Evolutionary conservation across 1,140 invertebrate genomes (phyloP), one percentile per base, ranked within the genome.

Genomic region (Drosophila grimshawi): DNA sequence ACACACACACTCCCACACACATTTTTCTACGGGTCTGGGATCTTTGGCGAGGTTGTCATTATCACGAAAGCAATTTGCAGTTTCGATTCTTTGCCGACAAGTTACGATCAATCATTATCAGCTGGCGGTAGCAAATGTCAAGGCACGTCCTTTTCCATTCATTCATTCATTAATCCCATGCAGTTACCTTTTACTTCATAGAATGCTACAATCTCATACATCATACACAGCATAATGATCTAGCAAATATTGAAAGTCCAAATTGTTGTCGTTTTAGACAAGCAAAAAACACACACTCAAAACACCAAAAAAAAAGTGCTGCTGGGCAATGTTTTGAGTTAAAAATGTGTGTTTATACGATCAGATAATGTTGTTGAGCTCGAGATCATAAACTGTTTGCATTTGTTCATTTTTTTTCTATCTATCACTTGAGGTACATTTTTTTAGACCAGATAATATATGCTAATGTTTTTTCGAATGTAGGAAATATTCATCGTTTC

Each of bases 91-190:
- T 43, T 8, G 57, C 27, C 30, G 59, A 39, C 72, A 51, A 70
- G 45, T 53, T 51, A 32, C 73, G 63, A 80, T 86, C 80, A 46
- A 88, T 86, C 83, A 89, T 80, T 80, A 77, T 74, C 72, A 88
- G 53, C 68, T 69, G 64, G 57, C 30, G 76, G 68, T 64, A 48
- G 61, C 82, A 86, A 88, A 88, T 89, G 83, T 89, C 83, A 88
- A 89, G 83, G 83, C 73, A 56, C 62, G 83, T 89, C 80, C 83
- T 88, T 88, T n/a, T n/a, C 6, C 39, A 33, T 5, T 33, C 39
- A 19, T 19, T 19, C 39, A 43, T 43, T 43, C 39, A 43, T 43
- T 43, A 19, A 19, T 19, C 19, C 78, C 80, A 33, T 46, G 48
- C 69, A 74, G 30, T 56, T 61, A 51, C 45, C 41, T 60, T 51